Base-by-base conservation (phyloP, 2,888 invertebrate genomes). In the Octonoba sinensis region DNA sequence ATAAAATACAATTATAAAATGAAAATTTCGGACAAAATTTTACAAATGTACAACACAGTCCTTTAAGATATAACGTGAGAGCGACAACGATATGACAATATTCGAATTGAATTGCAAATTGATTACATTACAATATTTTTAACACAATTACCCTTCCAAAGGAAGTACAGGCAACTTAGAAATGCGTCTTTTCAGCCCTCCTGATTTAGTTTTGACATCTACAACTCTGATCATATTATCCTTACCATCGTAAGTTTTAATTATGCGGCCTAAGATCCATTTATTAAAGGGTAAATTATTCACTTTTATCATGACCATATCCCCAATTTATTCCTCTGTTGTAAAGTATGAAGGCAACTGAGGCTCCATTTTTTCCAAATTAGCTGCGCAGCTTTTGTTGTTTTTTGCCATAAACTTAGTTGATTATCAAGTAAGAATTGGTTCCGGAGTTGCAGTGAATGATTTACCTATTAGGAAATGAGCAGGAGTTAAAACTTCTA, bases 191-290 rank as follows among this genome's bases (percentile, higher is more conserved):
- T 56, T 56, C 3, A 56, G 18, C 1, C 1, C 18, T 12, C 56
- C 56, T n/a, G 15, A n/a, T 56, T 56, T 56, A n/a, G 56, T 56
- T 18, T 56, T 56, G 18, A n/a, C 56, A 56, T 56, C 18, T 56
- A 56, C 56, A n/a, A 56, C 3, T n/a, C 18, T 15, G 18, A 56
- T 56, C 56, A 56, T 56, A n/a, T 56, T 15, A 18, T 56, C 56
- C 15, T 56, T 15, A n/a, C 56, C 56, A 15, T 16, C n/a, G 18
- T 56, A 56, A 56, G 56, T 56, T 18, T 56, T 56, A n/a, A 56
- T 18, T 56, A 56, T 56, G 18, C 56, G n/a, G n/a, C n/a, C n/a
- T n/a, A n/a, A n/a, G n/a, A n/a, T n/a, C n/a, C n/a, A n/a, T n/a
- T n/a, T n/a, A 56, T 12, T 18, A n/a, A 18, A 12, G 3, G 56